Base-by-base conservation (phyloP, 2,113 vertebrate genomes). In the Sinocyclocheilus anophthalmus region DNA sequence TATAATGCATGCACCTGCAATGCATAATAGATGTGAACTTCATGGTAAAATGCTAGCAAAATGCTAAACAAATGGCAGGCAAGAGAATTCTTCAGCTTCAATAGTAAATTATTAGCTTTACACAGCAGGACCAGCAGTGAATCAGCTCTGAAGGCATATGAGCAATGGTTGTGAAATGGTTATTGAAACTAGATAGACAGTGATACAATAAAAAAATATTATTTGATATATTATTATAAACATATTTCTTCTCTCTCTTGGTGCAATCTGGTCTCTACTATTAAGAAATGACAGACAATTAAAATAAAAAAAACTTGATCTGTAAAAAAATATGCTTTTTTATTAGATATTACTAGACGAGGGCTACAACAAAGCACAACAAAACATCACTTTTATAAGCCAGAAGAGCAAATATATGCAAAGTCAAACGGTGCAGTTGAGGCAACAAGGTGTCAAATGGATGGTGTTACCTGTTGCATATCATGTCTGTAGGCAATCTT, bases 21-120 rank as follows among this genome's bases (percentile, higher is more conserved):
- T 73, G 22, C 69, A 84, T 84, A 84, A 72, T 84, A 73, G 69
- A 84, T 73, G 69, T 84, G 81, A 84, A 73, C 81, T 73, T 84
- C 50, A 73, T 39, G 8, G 53, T 42, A 73, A 84, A 83, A 84
- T 73, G 69, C 20, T 84, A 73, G 69, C 69, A 73, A 84, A 83
- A 84, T 69, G 69, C 81, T 73, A 70, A 70, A 83, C 79, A 81
- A 65, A 81, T 48, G 57, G 79, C 59, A 81, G n/a, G 39, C 39
- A 20, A 45, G 80, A 45, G 42, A 82, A 70, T 70, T 69, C 3
- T 70, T 82, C 80, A 53, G 24, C 63, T 82, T 82, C 63, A 53
- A 70, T 70, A 37, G 80, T 70, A 33, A 82, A 82, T 22, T 13
- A 82, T 82, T 82, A 69, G 11, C 45, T 69, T 67, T 69, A 50